A percentile compares a stretch with the other conserved stretches of the same genome.
These are phyloP conservation scores for Manis crassicaudata DNA, from an alignment of 2,797 vertebrate species.

Conservation along the genomic window DNA sequence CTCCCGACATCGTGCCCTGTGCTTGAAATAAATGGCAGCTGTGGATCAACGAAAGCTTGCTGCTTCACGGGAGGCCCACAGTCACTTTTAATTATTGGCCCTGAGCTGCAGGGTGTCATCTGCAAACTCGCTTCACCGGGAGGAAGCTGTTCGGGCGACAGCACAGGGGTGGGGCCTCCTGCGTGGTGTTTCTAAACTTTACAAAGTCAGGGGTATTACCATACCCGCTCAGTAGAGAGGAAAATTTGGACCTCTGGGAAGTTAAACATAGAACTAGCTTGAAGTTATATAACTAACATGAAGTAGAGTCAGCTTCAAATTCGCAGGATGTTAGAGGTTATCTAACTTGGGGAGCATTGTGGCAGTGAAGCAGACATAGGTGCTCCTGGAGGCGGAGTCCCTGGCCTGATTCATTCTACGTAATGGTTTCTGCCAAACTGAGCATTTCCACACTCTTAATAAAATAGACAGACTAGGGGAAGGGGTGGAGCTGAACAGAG, in stretches of 20 bases:
- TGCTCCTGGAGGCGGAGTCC: background rate
- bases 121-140: background rate
- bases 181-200: background rate
- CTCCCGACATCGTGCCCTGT: background rate
- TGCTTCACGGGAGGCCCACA: background rate
- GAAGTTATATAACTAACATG: background rate
- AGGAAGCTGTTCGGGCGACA: background rate
- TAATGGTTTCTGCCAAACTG: background rate
- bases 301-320: background rate
- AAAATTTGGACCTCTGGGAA: background rate
- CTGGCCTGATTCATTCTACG: background rate
- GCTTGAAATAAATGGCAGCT: background rate
- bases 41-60: background rate
- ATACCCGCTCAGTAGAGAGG: background rate
- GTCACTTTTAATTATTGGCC: background rate
- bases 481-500: background rate
- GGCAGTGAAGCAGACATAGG: background rate
- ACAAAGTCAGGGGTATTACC: background rate
- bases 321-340: background rate
- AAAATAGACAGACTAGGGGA: background rate
- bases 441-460: background rate
- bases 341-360: background rate
- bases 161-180: rapidly evolving
- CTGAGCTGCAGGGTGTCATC: background rate
- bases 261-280: background rate